These are phyloP conservation scores for Odontesthes bonariensis DNA, from an alignment of 2,113 vertebrate species.

Conservation along the genomic window DNA sequence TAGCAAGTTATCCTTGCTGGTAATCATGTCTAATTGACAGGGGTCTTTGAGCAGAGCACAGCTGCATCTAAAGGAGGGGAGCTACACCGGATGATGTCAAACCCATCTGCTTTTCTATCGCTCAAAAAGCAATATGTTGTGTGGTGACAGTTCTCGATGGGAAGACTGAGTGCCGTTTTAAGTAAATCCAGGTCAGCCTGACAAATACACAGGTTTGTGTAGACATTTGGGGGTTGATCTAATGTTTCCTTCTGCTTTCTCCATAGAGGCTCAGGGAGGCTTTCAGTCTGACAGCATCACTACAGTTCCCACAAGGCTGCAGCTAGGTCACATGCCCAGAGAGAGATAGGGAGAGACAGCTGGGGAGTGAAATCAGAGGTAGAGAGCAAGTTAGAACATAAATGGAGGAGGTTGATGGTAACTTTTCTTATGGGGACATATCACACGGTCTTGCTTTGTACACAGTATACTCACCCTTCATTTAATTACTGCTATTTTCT, in stretches of 20 bases:
- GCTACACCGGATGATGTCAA: slow-evolving; percentile 57
- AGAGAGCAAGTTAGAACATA: slow-evolving; percentile 26
- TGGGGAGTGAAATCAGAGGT: slow-evolving; percentile 39
- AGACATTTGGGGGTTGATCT: slow-evolving; percentile 73
- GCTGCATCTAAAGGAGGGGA: slow-evolving; percentile 43
- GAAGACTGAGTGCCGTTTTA: slow-evolving; percentile 67
- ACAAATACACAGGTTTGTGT: slow-evolving; percentile 79
- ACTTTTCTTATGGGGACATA: slow-evolving; percentile 16
- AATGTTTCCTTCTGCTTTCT: slow-evolving; percentile 76
- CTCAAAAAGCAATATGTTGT: slow-evolving; percentile 63
- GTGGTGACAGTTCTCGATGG: slow-evolving; percentile 62
- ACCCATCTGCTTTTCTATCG: slow-evolving; percentile 64
- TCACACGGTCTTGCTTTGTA: slow-evolving; percentile 9
- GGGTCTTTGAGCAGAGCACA: slow-evolving; percentile 60
- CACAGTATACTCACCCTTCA: not conserved
- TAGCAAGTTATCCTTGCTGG: slow-evolving; percentile 37
- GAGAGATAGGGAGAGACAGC: slow-evolving; percentile 44
- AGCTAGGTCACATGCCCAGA: slow-evolving; percentile 71
- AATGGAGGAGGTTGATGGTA: slow-evolving; percentile 43
- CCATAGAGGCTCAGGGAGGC: slow-evolving; percentile 67
- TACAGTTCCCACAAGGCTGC: slow-evolving; percentile 78
- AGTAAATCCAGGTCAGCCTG: slow-evolving; percentile 80
- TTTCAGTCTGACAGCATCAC: slow-evolving; percentile 75
- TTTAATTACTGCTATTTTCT: too few relatives aligned
- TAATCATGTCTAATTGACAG: slow-evolving; percentile 67